Evolutionary conservation across 2,797 vertebrate genomes (phyloP).

Genomic region (Ptychobarbus kaznakovi): DNA sequence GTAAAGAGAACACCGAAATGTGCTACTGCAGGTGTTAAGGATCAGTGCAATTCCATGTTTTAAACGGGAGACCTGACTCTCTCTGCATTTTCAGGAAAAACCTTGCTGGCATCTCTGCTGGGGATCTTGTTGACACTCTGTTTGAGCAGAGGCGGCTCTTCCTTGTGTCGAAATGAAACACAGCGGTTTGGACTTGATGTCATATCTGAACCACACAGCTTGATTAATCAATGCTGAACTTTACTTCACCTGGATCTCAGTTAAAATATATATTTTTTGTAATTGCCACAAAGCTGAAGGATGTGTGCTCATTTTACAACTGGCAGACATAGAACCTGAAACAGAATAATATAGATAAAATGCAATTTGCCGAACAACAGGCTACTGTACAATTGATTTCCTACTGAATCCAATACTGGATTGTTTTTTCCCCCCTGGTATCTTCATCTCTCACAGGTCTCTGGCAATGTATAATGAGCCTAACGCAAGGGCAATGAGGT

Average conservation of each 20-base stretch:
- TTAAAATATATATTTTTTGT: neutral
- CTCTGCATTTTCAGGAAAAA: slow-evolving; percentile 37
- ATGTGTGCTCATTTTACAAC: neutral
- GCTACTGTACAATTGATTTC: slow-evolving; percentile 40
- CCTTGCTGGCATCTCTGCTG: slow-evolving; percentile 16
- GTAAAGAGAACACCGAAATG: slow-evolving; percentile 52
- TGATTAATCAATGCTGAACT: slow-evolving; percentile 4
- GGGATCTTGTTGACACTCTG: slow-evolving; percentile 22
- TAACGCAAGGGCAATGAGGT: slow-evolving; percentile 22
- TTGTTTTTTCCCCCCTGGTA: neutral
- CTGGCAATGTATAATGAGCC: slow-evolving; percentile 24
- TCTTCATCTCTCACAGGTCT: slow-evolving; percentile 1
- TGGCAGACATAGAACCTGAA: neutral
- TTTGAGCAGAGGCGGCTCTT: neutral
- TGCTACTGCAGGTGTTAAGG: slow-evolving; percentile 45
- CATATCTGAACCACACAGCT: neutral
- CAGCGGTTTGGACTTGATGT: slow-evolving; percentile 16
- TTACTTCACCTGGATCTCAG: slow-evolving; percentile 1
- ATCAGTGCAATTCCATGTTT: slow-evolving; percentile 30
- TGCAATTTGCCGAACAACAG: neutral
- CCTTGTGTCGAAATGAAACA: slow-evolving; percentile 1
- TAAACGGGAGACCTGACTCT: slow-evolving; percentile 43
- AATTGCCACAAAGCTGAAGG: neutral
- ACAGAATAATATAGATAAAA: slow-evolving; percentile 2
- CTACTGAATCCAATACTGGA: slow-evolving; percentile 28